These are phyloP conservation scores for Acomys russatus DNA, from an alignment of 2,797 vertebrate genomes.

Conservation along the genomic window DNA sequence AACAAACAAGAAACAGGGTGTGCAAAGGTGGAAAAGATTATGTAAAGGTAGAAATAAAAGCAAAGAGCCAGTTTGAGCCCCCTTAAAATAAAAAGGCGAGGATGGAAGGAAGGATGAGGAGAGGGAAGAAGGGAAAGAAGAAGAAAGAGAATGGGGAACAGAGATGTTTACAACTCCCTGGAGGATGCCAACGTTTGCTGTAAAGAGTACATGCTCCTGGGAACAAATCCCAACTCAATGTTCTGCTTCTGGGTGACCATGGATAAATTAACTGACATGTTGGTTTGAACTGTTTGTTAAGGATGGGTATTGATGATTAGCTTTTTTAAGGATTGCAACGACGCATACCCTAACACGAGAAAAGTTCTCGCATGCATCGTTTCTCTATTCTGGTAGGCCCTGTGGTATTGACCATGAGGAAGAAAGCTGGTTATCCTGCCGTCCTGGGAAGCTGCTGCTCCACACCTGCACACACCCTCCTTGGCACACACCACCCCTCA, in stretches of 20 bases:
- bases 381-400: neutral
- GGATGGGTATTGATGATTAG: neutral
- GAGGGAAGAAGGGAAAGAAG: neutral
- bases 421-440: no score
- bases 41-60: conserved; percentile 17
- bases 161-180: neutral
- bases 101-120: neutral
- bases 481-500: neutral
- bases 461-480: neutral
- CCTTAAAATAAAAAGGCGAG: neutral
- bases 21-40: neutral
- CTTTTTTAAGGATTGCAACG: neutral
- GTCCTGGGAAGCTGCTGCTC: neutral
- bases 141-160: neutral
- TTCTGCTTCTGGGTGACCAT: neutral
- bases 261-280: neutral
- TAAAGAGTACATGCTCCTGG: neutral
- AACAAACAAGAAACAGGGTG: conserved; percentile 22
- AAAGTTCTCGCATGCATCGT: neutral
- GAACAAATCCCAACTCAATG: neutral
- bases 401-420: neutral
- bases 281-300: neutral
- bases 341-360: neutral
- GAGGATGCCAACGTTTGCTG: neutral
- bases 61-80: neutral